phyloP scores from a whole-genome alignment of 2,113 vertebrate genomes.

The Donacobius atricapilla region DNA sequence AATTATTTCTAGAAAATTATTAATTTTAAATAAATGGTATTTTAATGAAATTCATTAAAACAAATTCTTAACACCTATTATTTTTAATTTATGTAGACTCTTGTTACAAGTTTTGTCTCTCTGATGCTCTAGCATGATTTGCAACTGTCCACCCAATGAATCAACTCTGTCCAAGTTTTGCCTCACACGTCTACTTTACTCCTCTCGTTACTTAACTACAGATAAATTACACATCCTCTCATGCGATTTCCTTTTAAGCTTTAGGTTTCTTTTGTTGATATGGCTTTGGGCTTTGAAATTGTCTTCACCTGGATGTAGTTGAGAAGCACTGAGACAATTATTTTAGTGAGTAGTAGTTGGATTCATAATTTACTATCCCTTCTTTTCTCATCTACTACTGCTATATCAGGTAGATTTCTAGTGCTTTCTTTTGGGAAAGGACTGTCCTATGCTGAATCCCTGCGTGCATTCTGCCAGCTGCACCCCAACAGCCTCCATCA shows the following conservation, averaged over 20 bases:
- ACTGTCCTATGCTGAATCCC: background rate
- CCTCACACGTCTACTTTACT: background rate
- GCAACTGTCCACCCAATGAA: background rate
- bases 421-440: background rate
- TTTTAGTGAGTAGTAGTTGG: background rate
- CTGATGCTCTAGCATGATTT: background rate
- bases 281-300: background rate
- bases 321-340: background rate
- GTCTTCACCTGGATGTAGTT: background rate
- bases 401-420: background rate
- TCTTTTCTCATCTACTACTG: background rate
- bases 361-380: background rate
- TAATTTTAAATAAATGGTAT: background rate
- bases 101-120: background rate
- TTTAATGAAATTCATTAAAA: background rate
- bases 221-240: background rate
- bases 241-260: background rate
- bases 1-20: background rate
- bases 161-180: background rate
- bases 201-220: background rate
- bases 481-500: background rate
- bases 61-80: background rate
- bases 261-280: background rate
- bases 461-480: background rate
- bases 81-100: background rate